Evolutionary conservation across 2,113 vertebrate genomes (phyloP), one percentile per base, ranked within the genome.

Genomic region (Phrynosoma blainvillii): DNA sequence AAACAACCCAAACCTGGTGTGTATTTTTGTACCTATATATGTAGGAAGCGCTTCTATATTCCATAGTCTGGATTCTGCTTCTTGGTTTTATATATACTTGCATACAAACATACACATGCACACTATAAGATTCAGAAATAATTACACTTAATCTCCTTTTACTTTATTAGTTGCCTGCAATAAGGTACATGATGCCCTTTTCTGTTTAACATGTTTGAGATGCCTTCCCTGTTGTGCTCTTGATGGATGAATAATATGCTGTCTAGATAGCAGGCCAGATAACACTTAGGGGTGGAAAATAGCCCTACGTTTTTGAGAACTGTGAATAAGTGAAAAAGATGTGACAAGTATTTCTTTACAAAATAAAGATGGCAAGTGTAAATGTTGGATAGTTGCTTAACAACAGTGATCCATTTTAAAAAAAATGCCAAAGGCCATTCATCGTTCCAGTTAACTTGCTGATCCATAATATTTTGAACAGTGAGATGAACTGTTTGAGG

Each of bases 161-260:
- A 76, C 84, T 79, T 92, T 90, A 47, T 47, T 85, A 78, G 90
- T 88, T 90, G 62, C 84, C 85, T 88, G 14, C 85, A 83, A 79
- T 2, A 52, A 54, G 73, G 85, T 73, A 74, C 47, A 30, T 54
- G 52, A 52, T 75, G 36, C 2, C 3, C 90, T 89, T 42, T 87
- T 89, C 79, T 88, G 88, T 89, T 84, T 85, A 73, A 82, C 13
- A 0, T 8, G 1, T 47, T 76, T 70, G 70, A 90, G 91, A 91
- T 93, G 30, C 83, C 59, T 84, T 54, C 88, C 14, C 3, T 0
- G 0, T 23, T 76, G 20, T 47, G 75, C 1, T 85, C 62, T 85
- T 90, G 78, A 83, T 1, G 73, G 76, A 91, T 79, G 52, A 88
- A 62, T 54, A 83, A 73, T 89, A 89, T 93, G 11, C 54, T 89